Evolutionary conservation across 23 tunicate species (phyloP), one percentile per base, ranked within the genome.

Genomic region (Ascidia mentula): DNA sequence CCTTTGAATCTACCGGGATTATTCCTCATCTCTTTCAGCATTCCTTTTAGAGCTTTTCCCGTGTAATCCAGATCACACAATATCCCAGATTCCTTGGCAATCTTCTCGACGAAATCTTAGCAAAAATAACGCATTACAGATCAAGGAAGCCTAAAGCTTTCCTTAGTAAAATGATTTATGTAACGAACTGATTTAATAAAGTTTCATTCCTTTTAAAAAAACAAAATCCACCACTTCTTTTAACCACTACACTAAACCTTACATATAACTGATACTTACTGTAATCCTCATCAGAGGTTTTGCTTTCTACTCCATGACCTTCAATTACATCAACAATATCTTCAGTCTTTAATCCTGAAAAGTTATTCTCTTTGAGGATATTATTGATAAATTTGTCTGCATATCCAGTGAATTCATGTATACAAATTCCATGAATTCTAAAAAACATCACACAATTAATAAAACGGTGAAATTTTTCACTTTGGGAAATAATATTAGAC

Each of bases 261-360:
- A n/a, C n/a, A n/a, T n/a, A n/a, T n/a, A n/a, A n/a, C n/a, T n/a
- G n/a, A n/a, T n/a, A n/a, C n/a, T n/a, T n/a, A n/a, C n/a, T n/a
- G n/a, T n/a, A n/a, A 74, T 82, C 78, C 38, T 91, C 97, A 65
- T 87, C 97, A 0, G 72, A 65, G 3, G 90, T 91, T 5, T 83
- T 78, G 0, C 97, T 97, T 13, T 78, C 87, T 6, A 97, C 99
- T 80, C 87, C 89, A 46, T 96, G 92, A 5, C 97, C 99, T 42
- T 96, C 99, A 59, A 91, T 90, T 33, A 96, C 81, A 59, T 96
- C 99, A 38, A 91, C 89, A 2, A 96, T 59, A 37, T 81, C 88
- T 79, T 91, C 90, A 30, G 97, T 77, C 18, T 60, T 60, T 32
- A 60, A 72, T 18, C 61, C 82, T 1, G 39, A 36, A 0, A 91